Evolutionary conservation across 2,797 vertebrate genomes (phyloP), one percentile per base, ranked within the genome.

Genomic region (Novumbra hubbsi): DNA sequence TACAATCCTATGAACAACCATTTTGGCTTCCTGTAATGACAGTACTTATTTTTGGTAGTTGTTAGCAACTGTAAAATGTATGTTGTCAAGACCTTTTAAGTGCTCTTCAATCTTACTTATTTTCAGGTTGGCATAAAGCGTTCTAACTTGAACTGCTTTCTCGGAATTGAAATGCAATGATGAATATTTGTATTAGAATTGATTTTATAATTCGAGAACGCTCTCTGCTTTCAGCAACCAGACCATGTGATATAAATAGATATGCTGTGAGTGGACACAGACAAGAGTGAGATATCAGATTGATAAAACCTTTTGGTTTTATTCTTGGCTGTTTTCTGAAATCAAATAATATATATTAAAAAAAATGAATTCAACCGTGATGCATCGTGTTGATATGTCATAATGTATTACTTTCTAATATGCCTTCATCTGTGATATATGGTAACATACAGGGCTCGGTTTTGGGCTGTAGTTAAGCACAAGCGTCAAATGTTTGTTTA

Each of bases 121-220:
- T 60, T 41, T 21, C 68, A 57, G 75, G 77, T 83, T 85, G 74
- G 78, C 84, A 80, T 88, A 89, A 88, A 89, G 87, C 73, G 81
- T 87, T 88, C 86, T 84, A 85, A 88, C 82, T 78, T 84, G 77
- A 87, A 78, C 79, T 76, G 77, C 83, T 90, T 86, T 89, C 84
- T 89, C 80, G 50, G 84, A 93, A 91, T 90, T 90, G 87, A 91
- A 92, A 91, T 88, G 86, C 87, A 87, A 81, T 91, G 90, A 92
- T 92, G 89, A 93, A 93, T 91, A 91, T 89, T 90, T 93, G 88
- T 91, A 93, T 92, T 93, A 83, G 86, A 91, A 94, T 92, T 91
- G 88, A 94, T 93, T 93, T 94, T 91, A 88, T 90, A 88, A 91
- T 92, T 91, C 87, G 85, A 88, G 91, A 81, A 75, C 74, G 84